Percentiles rank a stretch among this genome's conserved stretches.
These are phyloP conservation scores for Calliopsis andreniformis DNA, from an alignment of 1,140 invertebrate species.

Conservation along the genomic window DNA sequence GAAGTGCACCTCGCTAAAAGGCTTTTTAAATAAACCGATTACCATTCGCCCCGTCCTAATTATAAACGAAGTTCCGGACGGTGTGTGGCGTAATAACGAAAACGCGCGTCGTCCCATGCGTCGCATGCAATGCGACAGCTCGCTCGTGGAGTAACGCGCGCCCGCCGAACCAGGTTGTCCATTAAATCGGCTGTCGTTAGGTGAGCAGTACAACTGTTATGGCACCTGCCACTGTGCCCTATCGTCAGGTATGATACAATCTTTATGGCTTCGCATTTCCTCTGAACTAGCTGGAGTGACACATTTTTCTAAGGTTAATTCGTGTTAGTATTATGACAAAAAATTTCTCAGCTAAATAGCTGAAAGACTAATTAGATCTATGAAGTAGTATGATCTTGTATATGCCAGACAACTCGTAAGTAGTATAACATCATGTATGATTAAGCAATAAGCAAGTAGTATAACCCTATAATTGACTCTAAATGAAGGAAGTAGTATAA, in stretches of 20 bases:
- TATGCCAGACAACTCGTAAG: no score
- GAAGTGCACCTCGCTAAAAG: constrained; percentile 9
- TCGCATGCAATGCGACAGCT: constrained; percentile 64
- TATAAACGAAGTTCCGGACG: constrained; percentile 44
- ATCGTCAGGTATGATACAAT: background rate
- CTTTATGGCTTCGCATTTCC: no score
- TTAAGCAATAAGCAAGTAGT: no score
- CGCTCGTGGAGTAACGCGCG: constrained; percentile 23
- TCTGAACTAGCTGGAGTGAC: no score
- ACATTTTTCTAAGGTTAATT: no score
- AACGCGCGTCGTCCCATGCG: constrained; percentile 42
- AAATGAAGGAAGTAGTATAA: no score
- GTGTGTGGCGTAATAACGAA: constrained; percentile 40
- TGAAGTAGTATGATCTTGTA: no score
- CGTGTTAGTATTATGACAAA: no score
- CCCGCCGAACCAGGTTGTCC: constrained; percentile 20
- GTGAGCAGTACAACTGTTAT: constrained; percentile 61
- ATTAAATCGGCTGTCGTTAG: constrained; percentile 66
- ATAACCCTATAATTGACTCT: no score
- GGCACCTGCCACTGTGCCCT: background rate
- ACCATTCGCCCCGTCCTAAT: constrained; percentile 57
- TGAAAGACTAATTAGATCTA: no score
- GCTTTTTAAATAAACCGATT: constrained; percentile 64
- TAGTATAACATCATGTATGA: no score
- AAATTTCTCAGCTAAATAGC: no score